Evolutionary conservation across 2,888 invertebrate genomes (phyloP), one percentile per base, ranked within the genome.

Genomic region (Chalcosyrphus nemorum): DNA sequence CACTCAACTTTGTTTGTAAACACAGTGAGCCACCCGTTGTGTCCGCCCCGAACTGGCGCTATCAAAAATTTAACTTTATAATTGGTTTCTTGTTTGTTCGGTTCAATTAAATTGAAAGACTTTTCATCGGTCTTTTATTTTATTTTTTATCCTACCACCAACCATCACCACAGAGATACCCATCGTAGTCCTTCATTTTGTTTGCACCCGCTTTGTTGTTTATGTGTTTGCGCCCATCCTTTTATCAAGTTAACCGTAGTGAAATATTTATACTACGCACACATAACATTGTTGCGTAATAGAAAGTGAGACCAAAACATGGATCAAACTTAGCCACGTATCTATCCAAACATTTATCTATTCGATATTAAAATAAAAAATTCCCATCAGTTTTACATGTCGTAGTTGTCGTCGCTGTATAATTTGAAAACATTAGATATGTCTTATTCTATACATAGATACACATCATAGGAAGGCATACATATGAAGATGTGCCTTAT

Each of bases 91-190:
- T 54, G 63, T 74, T 65, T 65, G 35, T 56, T 45, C n/a, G n/a
- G 24, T 65, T 54, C 24, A 74, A 63, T 74, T 65, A 56, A 74
- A 74, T 56, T 63, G 74, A 74, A 45, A 45, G 54, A 63, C 41
- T 24, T 17, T 54, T 35, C 17, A 47, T 21, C 47, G 1, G 17
- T n/a, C 61, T 21, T 9, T 11, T 21, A 0, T 17, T n/a, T 24
- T 9, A n/a, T n/a, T 52, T 21, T 9, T 11, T 21, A 0, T 17
- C 17, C 35, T 9, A n/a, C 9, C 11, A n/a, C 29, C 13, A n/a
- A 21, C 4, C 13, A 21, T 24, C 24, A 29, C 9, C 29, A 7
- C 15, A 4, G 11, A n/a, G 19, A 32, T 32, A 29, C 3, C 32
- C 47, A n/a, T n/a, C n/a, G n/a, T n/a, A n/a, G 11, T 35, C 19